A percentile compares a stretch with the other conserved stretches of the same genome.
phyloP scores from a whole-genome alignment of 2,888 invertebrate genomes.

The Tanypteryx hageni region DNA sequence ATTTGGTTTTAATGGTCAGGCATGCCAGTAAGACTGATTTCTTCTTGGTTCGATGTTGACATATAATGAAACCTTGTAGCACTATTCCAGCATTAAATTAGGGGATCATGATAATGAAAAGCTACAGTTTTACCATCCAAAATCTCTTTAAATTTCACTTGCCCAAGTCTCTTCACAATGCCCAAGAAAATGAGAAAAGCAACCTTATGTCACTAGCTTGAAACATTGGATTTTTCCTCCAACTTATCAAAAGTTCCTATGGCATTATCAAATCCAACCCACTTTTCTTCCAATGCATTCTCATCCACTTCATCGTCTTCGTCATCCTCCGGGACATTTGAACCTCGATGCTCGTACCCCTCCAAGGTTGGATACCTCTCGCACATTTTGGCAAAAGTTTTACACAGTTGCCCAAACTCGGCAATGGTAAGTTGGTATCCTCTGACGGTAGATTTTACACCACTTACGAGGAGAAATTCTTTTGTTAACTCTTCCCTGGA shows the following conservation, averaged over 20 bases:
- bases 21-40: no score
- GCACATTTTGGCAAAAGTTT: constrained; percentile 86
- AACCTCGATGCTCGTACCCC: constrained; percentile 83
- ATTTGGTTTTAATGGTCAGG: no score
- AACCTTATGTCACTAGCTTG: not conserved
- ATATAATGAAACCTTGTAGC: no score
- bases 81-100: no score
- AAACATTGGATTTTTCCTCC: not conserved
- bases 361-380: constrained; percentile 72
- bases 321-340: constrained; percentile 64
- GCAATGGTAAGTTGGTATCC: constrained; percentile 86
- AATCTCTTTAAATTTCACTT: not conserved
- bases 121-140: no score
- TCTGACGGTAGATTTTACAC: constrained; percentile 82
- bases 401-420: constrained; percentile 87
- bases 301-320: not conserved
- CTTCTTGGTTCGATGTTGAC: no score
- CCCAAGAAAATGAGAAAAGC: no score
- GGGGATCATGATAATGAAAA: no score
- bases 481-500: constrained; percentile 80
- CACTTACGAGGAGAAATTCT: constrained; percentile 84
- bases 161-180: not conserved
- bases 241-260: constrained; percentile 19
- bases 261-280: constrained; percentile 26
- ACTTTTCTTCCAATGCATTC: constrained; percentile 27